A percentile compares a stretch with the other conserved stretches of the same genome.
Evolutionary conservation across 2,888 invertebrate genomes (phyloP).

Genomic region (Dorcus hopei): DNA sequence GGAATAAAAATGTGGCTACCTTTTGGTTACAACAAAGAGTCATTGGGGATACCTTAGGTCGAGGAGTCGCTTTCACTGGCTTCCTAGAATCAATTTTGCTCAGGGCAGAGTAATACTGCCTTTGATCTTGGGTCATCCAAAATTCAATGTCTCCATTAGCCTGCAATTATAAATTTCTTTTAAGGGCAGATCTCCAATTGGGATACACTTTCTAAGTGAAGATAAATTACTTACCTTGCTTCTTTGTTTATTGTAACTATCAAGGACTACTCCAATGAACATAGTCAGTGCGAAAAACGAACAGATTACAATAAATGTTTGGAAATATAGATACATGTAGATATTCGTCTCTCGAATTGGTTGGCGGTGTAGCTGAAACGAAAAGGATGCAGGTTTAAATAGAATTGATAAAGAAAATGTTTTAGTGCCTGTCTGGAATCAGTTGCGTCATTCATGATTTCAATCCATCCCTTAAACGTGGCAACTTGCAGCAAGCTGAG

Average conservation of each 20-base stretch:
- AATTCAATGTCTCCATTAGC: conserved; percentile 97
- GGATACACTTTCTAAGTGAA: too few relatives aligned
- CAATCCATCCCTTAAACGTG: conserved; percentile 98
- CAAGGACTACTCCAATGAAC: conserved; percentile 99
- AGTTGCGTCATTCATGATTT: conserved; percentile 97
- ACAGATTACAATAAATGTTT: conserved; percentile 98
- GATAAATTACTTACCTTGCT: conserved; percentile 64
- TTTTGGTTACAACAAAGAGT: not conserved
- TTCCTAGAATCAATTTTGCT: conserved; percentile 99
- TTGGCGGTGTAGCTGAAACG: conserved; percentile 80
- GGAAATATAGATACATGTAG: conserved; percentile 98
- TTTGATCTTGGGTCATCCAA: conserved; percentile 99
- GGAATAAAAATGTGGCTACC: conserved; percentile 45
- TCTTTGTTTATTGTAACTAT: conserved; percentile 99
- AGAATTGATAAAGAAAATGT: not conserved
- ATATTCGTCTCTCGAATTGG: conserved; percentile 92
- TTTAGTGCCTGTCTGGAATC: conserved; percentile 83
- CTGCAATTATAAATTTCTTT: conserved; percentile 5
- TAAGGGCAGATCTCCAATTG: not conserved
- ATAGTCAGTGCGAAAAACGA: conserved; percentile 99
- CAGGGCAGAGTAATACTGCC: conserved; percentile 99
- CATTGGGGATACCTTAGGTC: conserved; percentile 78
- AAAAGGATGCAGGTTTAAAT: conserved; percentile 25
- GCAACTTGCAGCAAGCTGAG: conserved; percentile 98
- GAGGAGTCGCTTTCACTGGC: conserved; percentile 96